These are phyloP conservation scores for Erythrolamprus reginae DNA, from an alignment of 2,113 vertebrate genomes.

Conservation along the genomic window DNA sequence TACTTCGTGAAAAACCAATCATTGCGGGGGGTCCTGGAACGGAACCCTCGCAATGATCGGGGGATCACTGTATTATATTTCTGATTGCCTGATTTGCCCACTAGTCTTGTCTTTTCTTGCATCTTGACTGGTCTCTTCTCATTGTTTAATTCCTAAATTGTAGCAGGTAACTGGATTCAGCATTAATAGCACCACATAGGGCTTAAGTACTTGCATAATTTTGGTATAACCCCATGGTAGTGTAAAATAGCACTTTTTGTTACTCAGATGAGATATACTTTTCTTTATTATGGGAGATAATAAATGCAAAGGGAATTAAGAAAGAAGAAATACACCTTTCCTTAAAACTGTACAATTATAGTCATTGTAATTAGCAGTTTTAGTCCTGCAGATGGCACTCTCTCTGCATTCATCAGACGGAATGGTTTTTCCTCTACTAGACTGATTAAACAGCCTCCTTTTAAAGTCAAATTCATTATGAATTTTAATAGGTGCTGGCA, in stretches of 20 bases:
- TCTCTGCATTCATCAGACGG: constrained; percentile 24
- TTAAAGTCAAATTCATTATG: neutral
- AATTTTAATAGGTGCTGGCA: constrained; percentile 30
- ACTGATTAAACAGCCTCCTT: neutral
- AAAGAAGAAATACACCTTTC: neutral
- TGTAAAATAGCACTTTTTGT: neutral
- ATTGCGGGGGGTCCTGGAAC: no score
- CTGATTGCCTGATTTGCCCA: neutral
- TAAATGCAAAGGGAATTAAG: neutral
- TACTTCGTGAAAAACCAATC: no score
- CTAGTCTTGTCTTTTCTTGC: neutral
- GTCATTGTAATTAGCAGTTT: neutral
- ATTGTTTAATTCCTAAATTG: neutral
- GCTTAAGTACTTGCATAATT: neutral
- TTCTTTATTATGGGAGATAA: neutral
- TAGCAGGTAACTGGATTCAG: neutral
- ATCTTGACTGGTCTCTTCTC: neutral
- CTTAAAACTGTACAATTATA: neutral
- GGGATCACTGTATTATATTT: neutral
- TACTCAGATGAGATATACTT: neutral
- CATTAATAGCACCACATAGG: neutral
- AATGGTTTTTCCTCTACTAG: accelerated
- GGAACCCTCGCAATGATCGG: no score
- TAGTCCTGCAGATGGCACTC: constrained; percentile 68
- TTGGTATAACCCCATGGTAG: neutral